These are phyloP conservation scores for Synergus japonicus DNA, from an alignment of 2,888 invertebrate genomes.

Conservation along the genomic window DNA sequence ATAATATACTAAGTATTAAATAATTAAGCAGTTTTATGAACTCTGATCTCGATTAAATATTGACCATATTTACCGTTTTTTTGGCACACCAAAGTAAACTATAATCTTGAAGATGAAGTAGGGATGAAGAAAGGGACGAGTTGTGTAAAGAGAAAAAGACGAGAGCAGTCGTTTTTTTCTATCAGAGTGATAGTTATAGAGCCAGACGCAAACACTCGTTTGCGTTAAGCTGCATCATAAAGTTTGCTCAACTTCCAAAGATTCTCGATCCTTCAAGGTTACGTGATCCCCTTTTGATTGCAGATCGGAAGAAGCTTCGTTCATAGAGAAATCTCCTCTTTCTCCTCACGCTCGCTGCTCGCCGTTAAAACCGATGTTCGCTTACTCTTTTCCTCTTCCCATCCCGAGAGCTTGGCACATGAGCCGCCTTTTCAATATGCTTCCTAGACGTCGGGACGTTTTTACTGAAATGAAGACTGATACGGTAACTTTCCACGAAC, in stretches of 20 bases:
- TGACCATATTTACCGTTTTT: background rate
- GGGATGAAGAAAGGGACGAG: background rate
- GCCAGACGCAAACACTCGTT: slow-evolving; percentile 49
- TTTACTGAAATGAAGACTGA: slow-evolving; percentile 64
- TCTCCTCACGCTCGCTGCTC: slow-evolving; percentile 26
- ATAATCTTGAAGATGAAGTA: background rate
- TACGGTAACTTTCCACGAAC: slow-evolving; percentile 54
- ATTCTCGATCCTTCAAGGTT: slow-evolving; percentile 41
- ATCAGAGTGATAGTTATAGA: slow-evolving; percentile 55
- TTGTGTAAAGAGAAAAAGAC: background rate
- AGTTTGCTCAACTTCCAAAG: slow-evolving; percentile 52
- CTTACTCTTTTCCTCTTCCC: slow-evolving; percentile 27
- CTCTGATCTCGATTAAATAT: background rate
- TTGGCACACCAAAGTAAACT: background rate
- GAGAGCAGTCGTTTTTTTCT: background rate
- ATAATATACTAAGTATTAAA: no score
- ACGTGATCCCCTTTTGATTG: slow-evolving; percentile 70
- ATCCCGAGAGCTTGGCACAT: slow-evolving; percentile 40
- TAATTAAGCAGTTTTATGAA: no score
- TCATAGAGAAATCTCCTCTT: slow-evolving; percentile 45
- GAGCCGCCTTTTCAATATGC: slow-evolving; percentile 58
- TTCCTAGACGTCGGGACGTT: slow-evolving; percentile 42
- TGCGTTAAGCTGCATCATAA: slow-evolving; percentile 61
- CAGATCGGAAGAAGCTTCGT: slow-evolving; percentile 39
- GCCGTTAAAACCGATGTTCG: slow-evolving; percentile 36